Evolutionary conservation across 2,888 invertebrate species (phyloP).

Genomic region (Xestia sexstrigata): DNA sequence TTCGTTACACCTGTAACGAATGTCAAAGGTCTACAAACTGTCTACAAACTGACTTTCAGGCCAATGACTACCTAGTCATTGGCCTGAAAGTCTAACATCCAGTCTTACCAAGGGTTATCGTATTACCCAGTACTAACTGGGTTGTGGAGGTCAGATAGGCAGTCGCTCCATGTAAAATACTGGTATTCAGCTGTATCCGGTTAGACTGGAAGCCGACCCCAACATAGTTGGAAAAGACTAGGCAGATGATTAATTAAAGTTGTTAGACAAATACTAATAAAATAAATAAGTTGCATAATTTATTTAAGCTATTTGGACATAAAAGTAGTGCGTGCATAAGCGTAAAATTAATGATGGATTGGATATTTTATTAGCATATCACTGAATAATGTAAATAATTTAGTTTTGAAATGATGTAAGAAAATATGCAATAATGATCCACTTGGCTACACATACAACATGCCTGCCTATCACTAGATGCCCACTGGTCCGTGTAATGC

Average conservation of each 20-base stretch:
- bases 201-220: not conserved
- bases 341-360: slow-evolving; percentile 36
- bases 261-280: not conserved
- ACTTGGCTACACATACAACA: slow-evolving; percentile 72
- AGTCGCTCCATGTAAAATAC: no score
- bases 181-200: not conserved
- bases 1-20: no score
- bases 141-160: no score
- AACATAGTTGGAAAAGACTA: not conserved
- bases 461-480: slow-evolving; percentile 73
- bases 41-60: no score
- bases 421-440: slow-evolving; percentile 76
- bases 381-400: slow-evolving; percentile 58
- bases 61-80: no score
- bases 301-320: slow-evolving; percentile 18
- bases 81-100: no score
- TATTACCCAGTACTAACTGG: no score
- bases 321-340: slow-evolving; percentile 12
- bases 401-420: slow-evolving; percentile 68
- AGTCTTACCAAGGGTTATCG: no score
- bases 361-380: slow-evolving; percentile 48
- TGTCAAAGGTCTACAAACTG: no score
- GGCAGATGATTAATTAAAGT: not conserved
- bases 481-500: slow-evolving; percentile 74
- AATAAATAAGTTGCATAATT: not conserved